Evolutionary conservation across 1,140 invertebrate species (phyloP).

Genomic region (Drosophila sp.): DNA sequence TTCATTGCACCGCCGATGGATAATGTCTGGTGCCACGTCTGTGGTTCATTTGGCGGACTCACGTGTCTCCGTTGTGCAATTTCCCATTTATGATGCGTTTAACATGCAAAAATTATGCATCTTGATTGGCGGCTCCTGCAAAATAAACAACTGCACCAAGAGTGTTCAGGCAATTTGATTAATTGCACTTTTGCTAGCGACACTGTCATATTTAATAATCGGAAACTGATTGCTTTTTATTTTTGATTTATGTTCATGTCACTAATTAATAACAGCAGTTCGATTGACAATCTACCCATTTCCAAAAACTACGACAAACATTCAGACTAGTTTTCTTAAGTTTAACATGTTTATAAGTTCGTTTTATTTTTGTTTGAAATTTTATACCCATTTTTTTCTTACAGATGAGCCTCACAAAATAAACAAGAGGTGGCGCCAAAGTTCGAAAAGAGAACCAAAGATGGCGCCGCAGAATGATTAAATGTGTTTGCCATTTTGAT

Average conservation of each 20-base stretch:
- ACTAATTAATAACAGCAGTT: constrained; percentile 39
- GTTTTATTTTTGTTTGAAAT: too few species aligned
- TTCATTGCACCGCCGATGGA: constrained; percentile 64
- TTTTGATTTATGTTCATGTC: constrained; percentile 58
- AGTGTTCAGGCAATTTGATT: constrained; percentile 64
- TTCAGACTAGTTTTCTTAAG: too few species aligned
- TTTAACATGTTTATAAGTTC: too few species aligned
- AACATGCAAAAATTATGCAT: constrained; percentile 73
- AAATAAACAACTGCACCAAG: constrained; percentile 10
- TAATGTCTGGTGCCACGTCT: constrained; percentile 47
- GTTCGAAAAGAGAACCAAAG: too few species aligned
- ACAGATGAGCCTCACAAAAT: too few species aligned
- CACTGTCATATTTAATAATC: constrained; percentile 44
- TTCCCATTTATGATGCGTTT: constrained; percentile 31
- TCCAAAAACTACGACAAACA: too few species aligned
- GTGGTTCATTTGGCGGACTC: constrained; percentile 40
- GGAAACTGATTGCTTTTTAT: constrained; percentile 50
- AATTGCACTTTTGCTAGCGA: constrained; percentile 60
- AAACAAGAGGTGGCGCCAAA: too few species aligned
- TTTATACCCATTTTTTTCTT: too few species aligned
- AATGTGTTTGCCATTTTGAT: too few species aligned
- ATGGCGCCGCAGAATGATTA: too few species aligned
- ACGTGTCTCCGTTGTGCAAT: constrained; percentile 60
- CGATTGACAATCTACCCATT: constrained; percentile 23
- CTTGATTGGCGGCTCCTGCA: constrained; percentile 58